Evolutionary conservation across 2,888 invertebrate species (phyloP).

Genomic region (Chrysodeixis includens): DNA sequence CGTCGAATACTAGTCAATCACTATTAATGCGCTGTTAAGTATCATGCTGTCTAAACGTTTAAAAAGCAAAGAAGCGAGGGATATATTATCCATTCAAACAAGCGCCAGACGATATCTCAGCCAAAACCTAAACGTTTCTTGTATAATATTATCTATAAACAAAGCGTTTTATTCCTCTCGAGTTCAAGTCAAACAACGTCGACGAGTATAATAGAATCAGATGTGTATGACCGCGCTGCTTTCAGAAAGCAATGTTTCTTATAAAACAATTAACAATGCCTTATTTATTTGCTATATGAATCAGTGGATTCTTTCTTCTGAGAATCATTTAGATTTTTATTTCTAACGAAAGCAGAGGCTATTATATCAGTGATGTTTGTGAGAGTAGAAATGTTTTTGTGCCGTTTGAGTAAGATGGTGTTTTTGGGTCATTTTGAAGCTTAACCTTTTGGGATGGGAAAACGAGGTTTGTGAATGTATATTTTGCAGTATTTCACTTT

Average conservation of each 20-base stretch:
- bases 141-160: not conserved
- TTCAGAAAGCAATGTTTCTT: constrained; percentile 11
- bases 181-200: not conserved
- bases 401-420: constrained; percentile 5
- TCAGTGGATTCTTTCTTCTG: constrained; percentile 11
- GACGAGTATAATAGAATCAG: constrained; percentile 7
- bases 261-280: constrained; percentile 37
- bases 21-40: too few species aligned
- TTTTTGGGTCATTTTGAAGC: constrained; percentile 14
- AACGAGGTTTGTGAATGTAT: constrained; percentile 18
- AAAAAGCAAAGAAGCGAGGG: too few species aligned
- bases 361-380: not conserved
- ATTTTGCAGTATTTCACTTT: not conserved
- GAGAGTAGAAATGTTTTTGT: constrained; percentile 1
- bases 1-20: too few species aligned
- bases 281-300: constrained; percentile 21
- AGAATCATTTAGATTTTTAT: constrained; percentile 24
- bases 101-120: not conserved
- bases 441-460: constrained; percentile 13
- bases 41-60: not conserved
- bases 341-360: constrained; percentile 7
- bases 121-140: not conserved
- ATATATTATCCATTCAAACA: not conserved
- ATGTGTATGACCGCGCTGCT: constrained; percentile 12
- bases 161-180: not conserved